Conservation (phyloP, 2,113 vertebrate species). For the Atractosteus spatula region DNA sequence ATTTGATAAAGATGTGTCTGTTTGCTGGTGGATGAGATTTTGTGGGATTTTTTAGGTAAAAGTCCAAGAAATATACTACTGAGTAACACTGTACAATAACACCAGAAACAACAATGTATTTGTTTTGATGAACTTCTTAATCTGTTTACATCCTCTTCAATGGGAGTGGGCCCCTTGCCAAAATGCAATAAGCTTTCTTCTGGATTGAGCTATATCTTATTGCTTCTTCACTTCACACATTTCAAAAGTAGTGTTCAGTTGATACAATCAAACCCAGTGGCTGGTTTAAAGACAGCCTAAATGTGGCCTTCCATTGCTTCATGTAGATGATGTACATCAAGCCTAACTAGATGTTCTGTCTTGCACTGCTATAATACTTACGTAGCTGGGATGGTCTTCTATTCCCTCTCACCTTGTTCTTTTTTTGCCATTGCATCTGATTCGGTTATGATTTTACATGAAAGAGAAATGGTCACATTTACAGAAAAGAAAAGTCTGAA, state of each 20-base stretch:
- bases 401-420: no score
- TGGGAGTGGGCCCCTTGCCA: constrained; percentile 26
- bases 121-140: constrained; percentile 25
- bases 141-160: constrained; percentile 19
- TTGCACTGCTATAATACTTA: no score
- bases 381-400: no score
- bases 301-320: no score
- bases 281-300: background rate
- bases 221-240: constrained; percentile 20
- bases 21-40: background rate
- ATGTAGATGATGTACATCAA: no score
- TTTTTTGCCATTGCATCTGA: no score
- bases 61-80: constrained; percentile 50
- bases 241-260: constrained; percentile 24
- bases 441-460: no score
- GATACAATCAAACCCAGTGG: constrained; percentile 24
- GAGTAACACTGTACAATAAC: constrained; percentile 39
- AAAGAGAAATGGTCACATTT: no score
- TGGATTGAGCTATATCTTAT: constrained; percentile 24
- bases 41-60: background rate
- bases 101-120: constrained; percentile 32
- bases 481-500: no score
- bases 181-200: constrained; percentile 16
- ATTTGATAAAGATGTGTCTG: background rate
- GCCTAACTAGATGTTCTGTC: no score